Conservation (phyloP, 2,113 vertebrate genomes). For the Entelurus aequoreus region DNA sequence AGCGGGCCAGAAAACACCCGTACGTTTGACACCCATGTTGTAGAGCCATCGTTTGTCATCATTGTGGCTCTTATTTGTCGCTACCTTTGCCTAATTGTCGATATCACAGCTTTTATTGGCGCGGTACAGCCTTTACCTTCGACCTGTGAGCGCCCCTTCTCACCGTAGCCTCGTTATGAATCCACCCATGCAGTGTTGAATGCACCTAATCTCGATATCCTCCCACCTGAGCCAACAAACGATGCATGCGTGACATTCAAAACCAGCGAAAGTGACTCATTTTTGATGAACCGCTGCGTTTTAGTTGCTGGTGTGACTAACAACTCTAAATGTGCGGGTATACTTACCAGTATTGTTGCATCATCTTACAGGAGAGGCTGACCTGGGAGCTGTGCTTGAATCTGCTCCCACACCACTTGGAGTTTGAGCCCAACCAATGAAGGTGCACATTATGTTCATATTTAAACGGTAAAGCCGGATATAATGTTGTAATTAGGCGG, state of each 20-base stretch:
- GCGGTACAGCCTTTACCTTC: conserved; percentile 16
- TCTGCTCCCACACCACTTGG: conserved; percentile 37
- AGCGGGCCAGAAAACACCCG: no score
- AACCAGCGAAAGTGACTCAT: conserved; percentile 10
- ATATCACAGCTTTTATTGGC: conserved; percentile 3
- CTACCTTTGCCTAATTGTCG: not conserved
- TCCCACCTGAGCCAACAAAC: conserved; percentile 5
- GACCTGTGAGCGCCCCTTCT: conserved; percentile 30
- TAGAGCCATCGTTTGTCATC: no score
- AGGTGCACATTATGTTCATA: conserved; percentile 11
- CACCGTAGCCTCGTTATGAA: conserved; percentile 27
- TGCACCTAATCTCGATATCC: conserved; percentile 23
- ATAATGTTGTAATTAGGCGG: conserved; percentile 38
- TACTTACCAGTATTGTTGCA: conserved; percentile 52
- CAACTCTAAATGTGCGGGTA: conserved; percentile 24
- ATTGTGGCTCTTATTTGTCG: no score
- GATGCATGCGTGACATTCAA: conserved; percentile 1
- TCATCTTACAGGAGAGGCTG: conserved; percentile 29
- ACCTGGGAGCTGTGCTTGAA: conserved; percentile 41
- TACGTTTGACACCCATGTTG: no score
- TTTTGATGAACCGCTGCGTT: not conserved
- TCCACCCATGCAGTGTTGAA: conserved; percentile 1
- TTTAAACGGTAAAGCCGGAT: conserved; percentile 34
- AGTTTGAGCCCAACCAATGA: conserved; percentile 50
- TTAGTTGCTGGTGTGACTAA: conserved; percentile 28